These are phyloP conservation scores for Sylvilagus floridanus DNA, from an alignment of 2,797 vertebrate genomes.

Conservation along the genomic window DNA sequence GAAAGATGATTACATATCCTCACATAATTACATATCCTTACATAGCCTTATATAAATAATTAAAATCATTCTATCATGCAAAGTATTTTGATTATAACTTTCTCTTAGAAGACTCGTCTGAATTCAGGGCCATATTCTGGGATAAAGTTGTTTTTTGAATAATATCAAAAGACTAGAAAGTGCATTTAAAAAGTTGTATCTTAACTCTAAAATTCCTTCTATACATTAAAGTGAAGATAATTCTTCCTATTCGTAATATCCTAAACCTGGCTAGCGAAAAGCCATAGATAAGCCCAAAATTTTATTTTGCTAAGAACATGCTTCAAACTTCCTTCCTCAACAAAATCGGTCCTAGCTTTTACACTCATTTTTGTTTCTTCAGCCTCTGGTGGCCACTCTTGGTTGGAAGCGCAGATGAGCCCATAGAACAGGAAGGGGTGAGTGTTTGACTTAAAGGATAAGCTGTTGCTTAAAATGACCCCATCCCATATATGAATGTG, in stretches of 20 bases:
- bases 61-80: background rate
- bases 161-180: background rate
- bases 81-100: background rate
- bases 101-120: background rate
- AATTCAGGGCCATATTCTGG: background rate
- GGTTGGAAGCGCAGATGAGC: background rate
- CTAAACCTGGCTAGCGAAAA: background rate
- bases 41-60: background rate
- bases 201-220: background rate
- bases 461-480: too few relatives aligned
- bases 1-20: background rate
- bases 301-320: slow-evolving; percentile 8
- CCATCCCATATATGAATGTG: too few relatives aligned
- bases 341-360: background rate
- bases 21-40: background rate
- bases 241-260: background rate
- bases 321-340: background rate
- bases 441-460: too few relatives aligned
- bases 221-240: background rate
- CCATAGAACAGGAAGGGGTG: background rate
- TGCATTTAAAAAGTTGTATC: background rate
- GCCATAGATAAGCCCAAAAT: background rate
- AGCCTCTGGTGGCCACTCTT: background rate
- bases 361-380: background rate
- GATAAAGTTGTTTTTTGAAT: background rate